Conservation (phyloP, 1,140 invertebrate genomes). For the Steinernema khuongi region DNA sequence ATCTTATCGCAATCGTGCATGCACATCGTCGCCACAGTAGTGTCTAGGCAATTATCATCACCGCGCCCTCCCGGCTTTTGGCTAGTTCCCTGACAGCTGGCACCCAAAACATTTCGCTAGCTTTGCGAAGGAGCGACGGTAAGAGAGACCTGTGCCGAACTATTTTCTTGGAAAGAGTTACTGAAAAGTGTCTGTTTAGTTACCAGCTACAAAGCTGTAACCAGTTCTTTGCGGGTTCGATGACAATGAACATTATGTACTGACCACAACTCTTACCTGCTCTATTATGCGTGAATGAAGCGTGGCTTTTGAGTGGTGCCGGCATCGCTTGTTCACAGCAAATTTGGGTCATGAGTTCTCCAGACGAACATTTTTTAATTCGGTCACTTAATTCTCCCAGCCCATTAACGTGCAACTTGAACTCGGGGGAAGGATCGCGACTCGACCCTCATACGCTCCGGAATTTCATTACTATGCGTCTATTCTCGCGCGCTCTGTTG, state of each 20-base stretch:
- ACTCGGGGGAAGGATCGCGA: no score
- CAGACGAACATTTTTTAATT: not conserved
- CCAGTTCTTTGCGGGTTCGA: not conserved
- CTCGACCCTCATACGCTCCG: no score
- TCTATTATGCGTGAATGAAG: conserved; percentile 11
- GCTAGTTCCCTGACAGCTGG: no score
- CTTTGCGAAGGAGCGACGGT: not conserved
- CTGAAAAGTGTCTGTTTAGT: no score
- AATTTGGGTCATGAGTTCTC: not conserved
- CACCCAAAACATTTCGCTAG: no score
- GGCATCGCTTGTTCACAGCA: not conserved
- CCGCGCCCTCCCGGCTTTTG: not conserved
- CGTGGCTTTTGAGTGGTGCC: not conserved
- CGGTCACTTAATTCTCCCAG: conserved; percentile 14
- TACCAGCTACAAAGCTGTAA: no score
- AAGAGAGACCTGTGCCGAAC: not conserved
- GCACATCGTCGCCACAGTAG: not conserved
- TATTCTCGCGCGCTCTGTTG: not conserved
- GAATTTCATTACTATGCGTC: not conserved
- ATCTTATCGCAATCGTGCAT: conserved; percentile 9
- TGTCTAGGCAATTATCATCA: not conserved
- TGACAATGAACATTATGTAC: not conserved
- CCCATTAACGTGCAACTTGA: no score
- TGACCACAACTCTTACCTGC: no score
- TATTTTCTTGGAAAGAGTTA: no score